These are phyloP conservation scores for Corynorhinus townsendii DNA, from an alignment of 2,113 vertebrate genomes.

Conservation along the genomic window DNA sequence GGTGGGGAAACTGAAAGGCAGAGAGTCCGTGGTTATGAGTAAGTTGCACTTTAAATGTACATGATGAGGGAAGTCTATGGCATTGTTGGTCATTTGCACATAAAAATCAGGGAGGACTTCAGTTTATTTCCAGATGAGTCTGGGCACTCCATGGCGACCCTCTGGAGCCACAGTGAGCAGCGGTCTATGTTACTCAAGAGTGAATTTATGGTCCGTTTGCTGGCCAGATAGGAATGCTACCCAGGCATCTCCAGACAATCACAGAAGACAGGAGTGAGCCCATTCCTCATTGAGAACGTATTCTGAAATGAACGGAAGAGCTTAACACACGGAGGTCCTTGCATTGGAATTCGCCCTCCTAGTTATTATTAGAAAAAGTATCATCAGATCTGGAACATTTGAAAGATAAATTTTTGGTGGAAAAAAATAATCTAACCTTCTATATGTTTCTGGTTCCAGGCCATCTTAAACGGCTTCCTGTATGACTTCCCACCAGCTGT, in stretches of 20 bases:
- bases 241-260: neutral
- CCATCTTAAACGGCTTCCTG: conserved; percentile 88
- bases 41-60: neutral
- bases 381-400: neutral
- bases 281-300: neutral
- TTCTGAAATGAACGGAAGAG: neutral
- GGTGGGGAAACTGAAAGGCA: neutral
- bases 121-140: neutral
- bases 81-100: neutral
- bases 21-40: neutral
- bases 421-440: neutral
- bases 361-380: neutral
- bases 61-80: neutral
- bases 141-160: neutral
- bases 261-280: neutral
- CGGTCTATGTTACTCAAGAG: neutral
- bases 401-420: neutral
- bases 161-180: neutral
- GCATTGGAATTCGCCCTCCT: neutral
- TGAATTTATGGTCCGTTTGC: neutral
- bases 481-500: conserved; percentile 84
- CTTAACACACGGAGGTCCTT: neutral
- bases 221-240: neutral
- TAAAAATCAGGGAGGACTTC: neutral
- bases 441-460: conserved; percentile 74